These are phyloP conservation scores for Forbesichthys agassizii DNA, from an alignment of 2,113 vertebrate genomes.

Conservation along the genomic window DNA sequence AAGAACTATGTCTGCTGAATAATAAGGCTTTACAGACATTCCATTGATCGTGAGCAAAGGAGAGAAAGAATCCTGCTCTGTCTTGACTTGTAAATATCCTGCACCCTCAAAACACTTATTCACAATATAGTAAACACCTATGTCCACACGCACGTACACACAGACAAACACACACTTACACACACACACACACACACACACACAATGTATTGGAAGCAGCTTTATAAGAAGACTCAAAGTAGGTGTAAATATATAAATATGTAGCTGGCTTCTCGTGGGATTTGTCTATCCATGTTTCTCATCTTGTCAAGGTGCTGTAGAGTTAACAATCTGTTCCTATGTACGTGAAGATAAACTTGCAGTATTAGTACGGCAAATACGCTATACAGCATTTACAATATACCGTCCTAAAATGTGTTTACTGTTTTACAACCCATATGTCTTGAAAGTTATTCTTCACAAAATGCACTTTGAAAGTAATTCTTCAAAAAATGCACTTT, in stretches of 20 bases:
- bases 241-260: too few relatives aligned
- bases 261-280: background rate
- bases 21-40: slow-evolving; percentile 28
- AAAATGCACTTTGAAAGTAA: too few relatives aligned
- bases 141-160: background rate
- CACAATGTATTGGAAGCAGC: too few relatives aligned
- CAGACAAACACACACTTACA: background rate
- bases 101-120: background rate
- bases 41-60: slow-evolving; percentile 16
- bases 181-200: background rate
- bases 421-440: too few relatives aligned
- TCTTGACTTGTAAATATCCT: slow-evolving; percentile 46
- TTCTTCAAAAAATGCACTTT: too few relatives aligned
- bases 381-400: too few relatives aligned
- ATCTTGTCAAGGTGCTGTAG: background rate
- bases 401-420: too few relatives aligned
- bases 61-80: slow-evolving; percentile 42
- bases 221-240: too few relatives aligned
- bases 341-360: too few relatives aligned
- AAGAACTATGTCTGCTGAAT: slow-evolving; percentile 6
- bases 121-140: background rate
- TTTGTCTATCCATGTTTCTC: background rate
- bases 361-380: too few relatives aligned
- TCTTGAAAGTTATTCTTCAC: too few relatives aligned
- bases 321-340: background rate